Evolutionary conservation across 2,888 invertebrate genomes (phyloP).

Genomic region (Mechanitis messenoides): DNA sequence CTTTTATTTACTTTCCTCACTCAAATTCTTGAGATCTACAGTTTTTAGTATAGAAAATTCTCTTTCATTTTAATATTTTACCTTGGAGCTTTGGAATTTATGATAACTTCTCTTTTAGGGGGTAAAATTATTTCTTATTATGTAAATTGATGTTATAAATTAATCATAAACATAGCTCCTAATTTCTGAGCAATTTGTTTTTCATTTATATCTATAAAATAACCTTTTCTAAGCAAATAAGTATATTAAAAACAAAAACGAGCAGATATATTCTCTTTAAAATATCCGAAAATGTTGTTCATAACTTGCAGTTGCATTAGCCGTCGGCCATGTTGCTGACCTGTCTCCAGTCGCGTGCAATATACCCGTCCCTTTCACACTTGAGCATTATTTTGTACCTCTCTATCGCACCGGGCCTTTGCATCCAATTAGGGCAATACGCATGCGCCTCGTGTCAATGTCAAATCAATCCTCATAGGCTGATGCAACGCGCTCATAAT

Average conservation of each 20-base stretch:
- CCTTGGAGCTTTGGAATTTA: conserved; percentile 6
- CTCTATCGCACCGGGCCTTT: conserved; percentile 45
- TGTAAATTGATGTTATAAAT: background rate
- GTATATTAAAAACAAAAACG: no score
- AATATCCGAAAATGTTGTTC: conserved; percentile 41
- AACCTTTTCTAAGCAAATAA: no score
- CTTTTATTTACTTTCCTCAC: conserved; percentile 66
- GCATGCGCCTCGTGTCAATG: conserved; percentile 74
- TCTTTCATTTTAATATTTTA: conserved; percentile 5
- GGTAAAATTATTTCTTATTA: background rate
- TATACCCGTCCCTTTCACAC: conserved; percentile 45
- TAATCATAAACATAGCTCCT: background rate
- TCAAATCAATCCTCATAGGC: conserved; percentile 75
- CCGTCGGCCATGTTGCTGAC: conserved; percentile 67
- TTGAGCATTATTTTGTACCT: conserved; percentile 33
- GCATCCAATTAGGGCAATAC: conserved; percentile 68
- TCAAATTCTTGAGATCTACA: conserved; percentile 51
- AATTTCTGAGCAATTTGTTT: background rate
- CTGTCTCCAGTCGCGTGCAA: conserved; percentile 42
- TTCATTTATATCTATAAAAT: background rate
- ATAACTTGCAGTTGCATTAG: conserved; percentile 63
- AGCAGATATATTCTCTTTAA: background rate
- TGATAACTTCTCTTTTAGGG: background rate
- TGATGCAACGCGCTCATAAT: conserved; percentile 57
- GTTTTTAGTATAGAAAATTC: conserved; percentile 7